These are phyloP conservation scores for Schrankia costaestrigalis DNA, from an alignment of 2,888 invertebrate species.

Conservation along the genomic window DNA sequence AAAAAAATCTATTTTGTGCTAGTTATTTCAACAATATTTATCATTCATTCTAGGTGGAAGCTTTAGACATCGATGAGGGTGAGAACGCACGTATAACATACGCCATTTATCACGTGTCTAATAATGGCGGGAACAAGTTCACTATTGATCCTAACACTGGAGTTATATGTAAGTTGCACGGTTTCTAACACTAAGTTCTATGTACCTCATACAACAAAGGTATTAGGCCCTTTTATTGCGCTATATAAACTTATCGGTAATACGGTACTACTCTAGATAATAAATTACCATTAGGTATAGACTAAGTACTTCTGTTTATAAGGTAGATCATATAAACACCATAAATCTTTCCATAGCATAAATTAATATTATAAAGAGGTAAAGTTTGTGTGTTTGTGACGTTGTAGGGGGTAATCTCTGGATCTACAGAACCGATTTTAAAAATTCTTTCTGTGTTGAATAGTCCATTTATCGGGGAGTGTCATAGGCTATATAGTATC, in stretches of 20 bases:
- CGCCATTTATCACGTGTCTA: slow-evolving; percentile 94
- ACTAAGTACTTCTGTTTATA: too few relatives aligned
- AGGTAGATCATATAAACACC: too few relatives aligned
- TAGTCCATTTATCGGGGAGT: too few relatives aligned
- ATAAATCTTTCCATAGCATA: too few relatives aligned
- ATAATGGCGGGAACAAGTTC: slow-evolving; percentile 93
- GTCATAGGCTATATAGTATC: too few relatives aligned
- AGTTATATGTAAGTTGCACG: slow-evolving; percentile 78
- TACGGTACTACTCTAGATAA: background rate
- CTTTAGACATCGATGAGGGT: slow-evolving; percentile 92
- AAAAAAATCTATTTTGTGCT: background rate
- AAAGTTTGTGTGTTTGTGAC: too few relatives aligned
- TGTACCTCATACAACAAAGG: slow-evolving; percentile 2
- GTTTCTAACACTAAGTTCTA: slow-evolving; percentile 4
- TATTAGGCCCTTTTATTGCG: slow-evolving; percentile 2
- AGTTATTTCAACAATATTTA: background rate
- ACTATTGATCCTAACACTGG: slow-evolving; percentile 90
- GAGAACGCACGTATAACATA: slow-evolving; percentile 91
- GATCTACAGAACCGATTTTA: too few relatives aligned
- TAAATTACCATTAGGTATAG: too few relatives aligned
- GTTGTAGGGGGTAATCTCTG: too few relatives aligned
- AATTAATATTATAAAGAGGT: too few relatives aligned
- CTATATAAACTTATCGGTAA: background rate
- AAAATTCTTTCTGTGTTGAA: too few relatives aligned
- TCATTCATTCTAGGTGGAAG: slow-evolving; percentile 80